Conservation (phyloP, 2,888 invertebrate genomes). For the Zaprionus obscuricornis region DNA sequence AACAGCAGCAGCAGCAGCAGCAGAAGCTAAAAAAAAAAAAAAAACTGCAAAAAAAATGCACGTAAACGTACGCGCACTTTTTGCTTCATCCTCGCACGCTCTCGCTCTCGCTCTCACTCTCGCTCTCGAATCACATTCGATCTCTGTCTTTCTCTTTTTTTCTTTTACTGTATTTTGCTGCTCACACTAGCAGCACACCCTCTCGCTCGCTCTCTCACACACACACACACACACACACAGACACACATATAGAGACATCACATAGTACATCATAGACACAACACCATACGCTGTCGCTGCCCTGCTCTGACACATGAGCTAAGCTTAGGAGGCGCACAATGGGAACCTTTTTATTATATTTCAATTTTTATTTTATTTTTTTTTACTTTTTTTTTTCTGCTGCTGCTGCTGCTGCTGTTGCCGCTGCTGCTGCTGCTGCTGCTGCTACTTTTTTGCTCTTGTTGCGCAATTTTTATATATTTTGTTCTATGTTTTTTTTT, state of each 20-base stretch:
- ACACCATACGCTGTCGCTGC: constrained; percentile 12
- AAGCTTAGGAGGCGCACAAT: constrained; percentile 60
- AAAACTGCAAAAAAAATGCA: not conserved
- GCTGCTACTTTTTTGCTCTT: constrained; percentile 25
- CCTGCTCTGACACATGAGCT: constrained; percentile 32
- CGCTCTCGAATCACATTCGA: too few species aligned
- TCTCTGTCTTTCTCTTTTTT: too few species aligned
- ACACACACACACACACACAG: too few species aligned
- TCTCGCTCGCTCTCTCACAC: constrained; percentile 7
- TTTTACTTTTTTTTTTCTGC: constrained; percentile 8
- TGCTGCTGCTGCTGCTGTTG: constrained; percentile 19
- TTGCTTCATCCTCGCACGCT: constrained; percentile 21
- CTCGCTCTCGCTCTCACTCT: not conserved
- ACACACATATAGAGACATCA: too few species aligned
- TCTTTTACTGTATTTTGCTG: too few species aligned
- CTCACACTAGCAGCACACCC: too few species aligned
- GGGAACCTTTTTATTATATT: constrained; percentile 42
- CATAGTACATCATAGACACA: too few species aligned
- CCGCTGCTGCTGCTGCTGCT: constrained; percentile 17
- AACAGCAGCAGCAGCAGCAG: too few species aligned
- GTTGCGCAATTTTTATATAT: constrained; percentile 47
- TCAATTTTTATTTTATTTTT: not conserved
- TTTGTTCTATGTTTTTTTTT: too few species aligned
- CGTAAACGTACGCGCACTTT: constrained; percentile 25
- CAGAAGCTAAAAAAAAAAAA: not conserved